These are phyloP conservation scores for Deroplatys truncata DNA, from an alignment of 2,888 invertebrate species.

Conservation along the genomic window DNA sequence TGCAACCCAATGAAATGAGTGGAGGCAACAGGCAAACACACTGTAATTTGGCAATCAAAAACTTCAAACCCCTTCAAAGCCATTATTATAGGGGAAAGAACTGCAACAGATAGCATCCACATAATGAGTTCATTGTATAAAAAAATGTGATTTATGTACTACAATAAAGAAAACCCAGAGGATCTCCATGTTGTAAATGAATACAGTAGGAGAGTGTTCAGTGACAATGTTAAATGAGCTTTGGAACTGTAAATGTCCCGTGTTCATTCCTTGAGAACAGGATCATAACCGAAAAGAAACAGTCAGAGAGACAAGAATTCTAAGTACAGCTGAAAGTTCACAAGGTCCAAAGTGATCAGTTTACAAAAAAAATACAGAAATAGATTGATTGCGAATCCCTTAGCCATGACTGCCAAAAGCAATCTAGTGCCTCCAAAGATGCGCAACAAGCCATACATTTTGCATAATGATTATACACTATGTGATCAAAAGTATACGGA, in stretches of 20 bases:
- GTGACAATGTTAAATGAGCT: constrained; percentile 32
- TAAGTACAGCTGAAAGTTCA: constrained; percentile 24
- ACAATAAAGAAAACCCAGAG: neutral
- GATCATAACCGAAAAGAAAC: neutral
- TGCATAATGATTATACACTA: constrained; percentile 38
- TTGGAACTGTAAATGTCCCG: constrained; percentile 26
- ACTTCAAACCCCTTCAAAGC: neutral
- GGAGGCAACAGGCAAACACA: neutral
- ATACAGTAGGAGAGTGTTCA: constrained; percentile 30
- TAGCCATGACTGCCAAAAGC: constrained; percentile 39
- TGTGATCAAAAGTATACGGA: too few species aligned
- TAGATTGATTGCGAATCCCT: constrained; percentile 30
- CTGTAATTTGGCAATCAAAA: neutral
- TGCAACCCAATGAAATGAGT: neutral
- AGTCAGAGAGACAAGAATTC: neutral
- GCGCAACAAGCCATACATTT: constrained; percentile 39
- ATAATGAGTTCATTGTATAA: neutral
- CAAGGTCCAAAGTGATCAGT: constrained; percentile 33
- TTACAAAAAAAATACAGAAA: constrained; percentile 32
- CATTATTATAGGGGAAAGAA: neutral
- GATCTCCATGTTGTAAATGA: constrained; percentile 19
- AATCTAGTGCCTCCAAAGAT: constrained; percentile 37
- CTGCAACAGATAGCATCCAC: neutral
- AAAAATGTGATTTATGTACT: neutral
- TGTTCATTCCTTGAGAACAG: neutral